Conservation (phyloP, 92 coral and sea anemone genomes). For the Porites rus region DNA sequence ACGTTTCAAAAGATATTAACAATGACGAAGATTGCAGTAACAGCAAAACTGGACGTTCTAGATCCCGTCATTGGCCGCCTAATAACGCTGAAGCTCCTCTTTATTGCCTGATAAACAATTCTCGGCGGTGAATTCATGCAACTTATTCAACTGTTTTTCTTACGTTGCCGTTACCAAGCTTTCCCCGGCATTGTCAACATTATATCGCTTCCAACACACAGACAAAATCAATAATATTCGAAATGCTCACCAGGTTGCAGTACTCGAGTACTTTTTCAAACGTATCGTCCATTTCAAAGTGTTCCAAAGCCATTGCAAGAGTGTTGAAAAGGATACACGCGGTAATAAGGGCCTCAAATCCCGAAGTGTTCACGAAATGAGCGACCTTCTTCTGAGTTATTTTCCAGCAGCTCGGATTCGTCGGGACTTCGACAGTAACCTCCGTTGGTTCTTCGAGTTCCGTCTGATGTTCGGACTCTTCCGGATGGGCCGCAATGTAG, state of each 20-base stretch:
- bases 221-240: background rate
- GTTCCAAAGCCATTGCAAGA: conserved; percentile 93
- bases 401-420: conserved; percentile 50
- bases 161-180: background rate
- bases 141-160: no score
- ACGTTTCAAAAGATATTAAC: no score
- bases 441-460: conserved; percentile 69
- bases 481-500: conserved; percentile 61
- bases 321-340: conserved; percentile 96
- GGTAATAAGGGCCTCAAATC: conserved; percentile 92
- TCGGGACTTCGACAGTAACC: conserved; percentile 47
- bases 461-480: conserved; percentile 51
- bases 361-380: conserved; percentile 70
- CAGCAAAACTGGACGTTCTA: no score
- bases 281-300: conserved; percentile 72
- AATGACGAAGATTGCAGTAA: no score
- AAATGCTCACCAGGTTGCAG: conserved; percentile 84
- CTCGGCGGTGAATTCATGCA: no score
- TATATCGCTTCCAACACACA: background rate
- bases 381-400: conserved; percentile 23
- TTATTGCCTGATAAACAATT: no score
- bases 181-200: background rate
- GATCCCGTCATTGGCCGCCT: no score
- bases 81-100: no score
- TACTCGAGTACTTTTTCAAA: conserved; percentile 75